Conservation (phyloP, 2,888 invertebrate genomes). For the Ophonus ardosiacus region DNA sequence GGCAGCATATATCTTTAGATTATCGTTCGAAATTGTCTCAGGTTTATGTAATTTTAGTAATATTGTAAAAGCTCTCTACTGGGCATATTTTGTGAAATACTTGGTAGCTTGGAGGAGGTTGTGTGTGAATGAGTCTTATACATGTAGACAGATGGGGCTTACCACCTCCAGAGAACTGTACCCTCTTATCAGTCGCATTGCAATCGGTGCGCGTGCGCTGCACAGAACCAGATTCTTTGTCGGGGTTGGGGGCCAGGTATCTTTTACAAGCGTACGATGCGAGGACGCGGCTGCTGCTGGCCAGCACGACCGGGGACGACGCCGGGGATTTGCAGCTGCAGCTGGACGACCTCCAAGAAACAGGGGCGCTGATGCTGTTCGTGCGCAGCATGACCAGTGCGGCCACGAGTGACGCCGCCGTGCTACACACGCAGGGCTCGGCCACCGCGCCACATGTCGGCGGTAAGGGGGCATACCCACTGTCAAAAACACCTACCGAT, state of each 20-base stretch:
- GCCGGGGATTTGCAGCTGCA: constrained; percentile 75
- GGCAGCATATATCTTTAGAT: no score
- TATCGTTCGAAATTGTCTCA: no score
- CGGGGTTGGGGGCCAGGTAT: constrained; percentile 71
- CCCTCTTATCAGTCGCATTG: constrained; percentile 75
- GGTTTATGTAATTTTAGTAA: no score
- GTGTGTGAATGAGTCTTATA: not conserved
- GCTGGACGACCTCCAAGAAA: constrained; percentile 73
- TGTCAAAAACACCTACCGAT: no score
- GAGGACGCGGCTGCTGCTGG: constrained; percentile 76
- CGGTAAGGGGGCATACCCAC: constrained; percentile 52
- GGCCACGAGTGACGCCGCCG: constrained; percentile 78
- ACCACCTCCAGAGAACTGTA: constrained; percentile 78
- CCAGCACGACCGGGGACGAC: constrained; percentile 77
- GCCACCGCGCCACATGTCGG: constrained; percentile 58
- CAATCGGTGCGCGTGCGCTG: constrained; percentile 76
- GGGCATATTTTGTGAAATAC: no score
- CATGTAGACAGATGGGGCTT: constrained; percentile 28
- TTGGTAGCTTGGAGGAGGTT: no score
- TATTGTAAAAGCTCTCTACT: no score
- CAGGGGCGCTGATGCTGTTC: constrained; percentile 75
- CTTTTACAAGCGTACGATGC: constrained; percentile 78
- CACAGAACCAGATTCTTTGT: constrained; percentile 73
- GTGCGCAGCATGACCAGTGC: constrained; percentile 77
- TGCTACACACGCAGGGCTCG: constrained; percentile 73